phyloP scores from a whole-genome alignment of 2,113 vertebrate species.

The Aphyosemion australe region DNA sequence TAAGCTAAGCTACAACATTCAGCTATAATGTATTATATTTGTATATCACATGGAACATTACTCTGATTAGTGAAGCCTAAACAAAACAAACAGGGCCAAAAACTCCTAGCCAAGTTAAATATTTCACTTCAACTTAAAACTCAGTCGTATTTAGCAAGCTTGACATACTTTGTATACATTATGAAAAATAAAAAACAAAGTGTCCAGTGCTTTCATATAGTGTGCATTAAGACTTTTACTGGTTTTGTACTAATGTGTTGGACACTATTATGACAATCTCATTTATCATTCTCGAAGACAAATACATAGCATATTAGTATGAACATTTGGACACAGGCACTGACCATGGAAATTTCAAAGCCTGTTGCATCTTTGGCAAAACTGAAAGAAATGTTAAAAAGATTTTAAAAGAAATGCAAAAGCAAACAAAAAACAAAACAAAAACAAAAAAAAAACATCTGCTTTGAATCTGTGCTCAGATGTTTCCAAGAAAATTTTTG shows the following conservation, averaged over 20 bases:
- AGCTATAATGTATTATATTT: too few species aligned
- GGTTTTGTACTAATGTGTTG: background rate
- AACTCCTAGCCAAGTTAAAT: too few species aligned
- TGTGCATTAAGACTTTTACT: background rate
- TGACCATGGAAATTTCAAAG: background rate
- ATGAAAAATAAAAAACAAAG: too few species aligned
- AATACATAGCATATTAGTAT: background rate
- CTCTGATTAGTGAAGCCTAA: background rate
- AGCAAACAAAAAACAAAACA: background rate
- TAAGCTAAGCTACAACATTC: background rate
- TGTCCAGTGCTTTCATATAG: background rate
- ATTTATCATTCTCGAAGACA: background rate
- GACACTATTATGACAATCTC: background rate
- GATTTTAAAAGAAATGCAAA: background rate
- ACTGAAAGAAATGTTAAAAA: background rate
- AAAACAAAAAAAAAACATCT: slow-evolving; percentile 9
- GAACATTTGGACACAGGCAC: background rate
- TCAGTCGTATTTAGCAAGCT: too few species aligned
- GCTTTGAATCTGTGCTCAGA: slow-evolving; percentile 20
- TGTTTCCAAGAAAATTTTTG: background rate
- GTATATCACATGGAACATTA: too few species aligned
- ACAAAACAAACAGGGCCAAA: background rate
- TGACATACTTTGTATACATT: too few species aligned
- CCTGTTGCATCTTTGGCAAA: slow-evolving; percentile 5
- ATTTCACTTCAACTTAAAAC: too few species aligned